A percentile compares a stretch with the other conserved stretches of the same genome.
These are phyloP conservation scores for Chiropotes sagulatus DNA, from an alignment of 2,797 vertebrate genomes.

Conservation along the genomic window DNA sequence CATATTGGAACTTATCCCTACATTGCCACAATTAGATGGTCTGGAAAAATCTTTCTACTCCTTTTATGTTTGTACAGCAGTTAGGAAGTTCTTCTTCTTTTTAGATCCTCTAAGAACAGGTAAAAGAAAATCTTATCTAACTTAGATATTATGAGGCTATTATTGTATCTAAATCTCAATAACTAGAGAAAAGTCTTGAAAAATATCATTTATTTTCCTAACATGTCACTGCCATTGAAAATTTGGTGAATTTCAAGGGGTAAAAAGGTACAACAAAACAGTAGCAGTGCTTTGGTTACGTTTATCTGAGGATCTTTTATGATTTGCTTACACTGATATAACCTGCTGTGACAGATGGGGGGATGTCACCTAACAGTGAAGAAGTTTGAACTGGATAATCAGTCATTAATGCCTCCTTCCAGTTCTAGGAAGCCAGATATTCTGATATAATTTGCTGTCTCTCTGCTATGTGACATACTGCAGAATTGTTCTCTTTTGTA, in stretches of 20 bases:
- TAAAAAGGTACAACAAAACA: neutral
- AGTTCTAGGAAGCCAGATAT: neutral
- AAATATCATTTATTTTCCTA: constrained; percentile 56
- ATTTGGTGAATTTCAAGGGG: neutral
- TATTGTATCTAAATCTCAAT: constrained; percentile 38
- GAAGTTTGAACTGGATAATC: neutral
- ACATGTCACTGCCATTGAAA: neutral
- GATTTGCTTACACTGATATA: neutral
- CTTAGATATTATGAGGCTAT: neutral
- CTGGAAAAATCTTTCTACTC: constrained; percentile 99
- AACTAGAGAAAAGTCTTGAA: constrained; percentile 42
- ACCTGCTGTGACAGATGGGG: neutral
- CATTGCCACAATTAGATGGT: constrained; percentile 96
- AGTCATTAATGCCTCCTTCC: neutral
- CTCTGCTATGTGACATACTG: neutral
- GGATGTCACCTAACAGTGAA: neutral
- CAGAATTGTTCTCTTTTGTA: constrained; percentile 43
- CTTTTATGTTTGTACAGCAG: constrained; percentile 98
- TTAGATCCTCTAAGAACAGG: constrained; percentile 97
- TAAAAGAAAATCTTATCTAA: constrained; percentile 73
- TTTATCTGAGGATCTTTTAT: constrained; percentile 17
- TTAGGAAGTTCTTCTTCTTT: constrained; percentile 99
- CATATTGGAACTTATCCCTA: constrained; percentile 97
- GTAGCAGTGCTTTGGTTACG: neutral
- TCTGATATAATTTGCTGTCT: neutral